A percentile compares a stretch with the other conserved stretches of the same genome.
Evolutionary conservation across 1,140 invertebrate genomes (phyloP).

Genomic region (Eriosoma lanigerum): DNA sequence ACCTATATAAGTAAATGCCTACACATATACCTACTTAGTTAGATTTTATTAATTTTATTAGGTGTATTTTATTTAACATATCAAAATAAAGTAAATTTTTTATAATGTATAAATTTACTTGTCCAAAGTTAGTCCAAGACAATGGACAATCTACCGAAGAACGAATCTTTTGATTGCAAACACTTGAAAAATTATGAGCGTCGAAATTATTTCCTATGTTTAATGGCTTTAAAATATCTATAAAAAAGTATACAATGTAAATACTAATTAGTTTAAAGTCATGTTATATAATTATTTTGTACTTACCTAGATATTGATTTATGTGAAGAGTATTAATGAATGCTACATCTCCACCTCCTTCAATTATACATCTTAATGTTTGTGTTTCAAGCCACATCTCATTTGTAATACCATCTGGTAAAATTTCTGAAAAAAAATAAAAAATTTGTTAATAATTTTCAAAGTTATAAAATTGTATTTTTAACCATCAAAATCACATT

Average conservation of each 20-base stretch:
- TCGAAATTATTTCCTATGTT: slow-evolving; percentile 29
- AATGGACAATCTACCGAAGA: slow-evolving; percentile 40
- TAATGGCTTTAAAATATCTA: slow-evolving; percentile 40
- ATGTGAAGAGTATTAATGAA: slow-evolving; percentile 64
- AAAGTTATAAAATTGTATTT: background rate
- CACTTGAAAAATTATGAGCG: slow-evolving; percentile 15
- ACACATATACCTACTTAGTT: no score
- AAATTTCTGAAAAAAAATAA: slow-evolving; percentile 16
- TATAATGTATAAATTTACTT: slow-evolving; percentile 36
- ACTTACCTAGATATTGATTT: slow-evolving; percentile 34
- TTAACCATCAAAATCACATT: slow-evolving; percentile 47
- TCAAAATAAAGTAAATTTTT: no score
- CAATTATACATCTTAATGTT: slow-evolving; percentile 78
- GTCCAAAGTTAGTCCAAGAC: slow-evolving; percentile 47
- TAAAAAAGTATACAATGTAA: background rate
- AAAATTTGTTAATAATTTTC: background rate
- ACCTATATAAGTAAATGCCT: no score
- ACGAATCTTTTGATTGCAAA: slow-evolving; percentile 25
- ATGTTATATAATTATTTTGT: background rate
- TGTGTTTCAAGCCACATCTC: slow-evolving; percentile 61
- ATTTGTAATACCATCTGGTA: slow-evolving; percentile 32
- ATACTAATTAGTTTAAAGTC: no score
- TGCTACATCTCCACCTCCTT: slow-evolving; percentile 79
- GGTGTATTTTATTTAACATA: no score
- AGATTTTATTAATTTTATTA: no score